Evolutionary conservation across 1,140 invertebrate genomes (phyloP).

Genomic region (Amyelois transitella): DNA sequence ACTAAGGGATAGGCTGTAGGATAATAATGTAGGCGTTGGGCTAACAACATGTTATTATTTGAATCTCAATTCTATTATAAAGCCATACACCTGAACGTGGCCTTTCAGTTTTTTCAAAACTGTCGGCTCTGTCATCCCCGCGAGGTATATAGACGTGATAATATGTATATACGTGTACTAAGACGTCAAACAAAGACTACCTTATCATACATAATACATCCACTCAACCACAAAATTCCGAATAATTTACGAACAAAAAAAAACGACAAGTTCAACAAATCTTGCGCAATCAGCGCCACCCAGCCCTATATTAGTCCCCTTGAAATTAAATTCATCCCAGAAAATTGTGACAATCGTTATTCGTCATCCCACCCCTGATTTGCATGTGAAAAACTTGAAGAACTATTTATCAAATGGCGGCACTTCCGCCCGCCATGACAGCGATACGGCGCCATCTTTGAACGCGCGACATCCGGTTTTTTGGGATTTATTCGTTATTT

Average conservation of each 20-base stretch:
- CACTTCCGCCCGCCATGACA: constrained; percentile 64
- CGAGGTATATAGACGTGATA: too few species aligned
- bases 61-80: too few species aligned
- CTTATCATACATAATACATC: too few species aligned
- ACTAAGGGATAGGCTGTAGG: too few species aligned
- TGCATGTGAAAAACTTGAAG: constrained; percentile 72
- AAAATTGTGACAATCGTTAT: constrained; percentile 32
- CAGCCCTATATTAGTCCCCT: constrained; percentile 17
- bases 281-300: constrained; percentile 23
- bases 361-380: constrained; percentile 56
- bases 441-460: constrained; percentile 61
- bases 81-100: too few species aligned
- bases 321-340: constrained; percentile 30
- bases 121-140: too few species aligned
- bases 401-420: constrained; percentile 72
- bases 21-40: too few species aligned
- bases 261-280: constrained; percentile 1
- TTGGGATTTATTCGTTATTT: constrained; percentile 6
- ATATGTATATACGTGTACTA: too few species aligned
- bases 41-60: too few species aligned
- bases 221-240: background rate
- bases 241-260: constrained; percentile 4
- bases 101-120: too few species aligned
- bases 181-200: too few species aligned
- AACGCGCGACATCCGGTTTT: constrained; percentile 35